Base-by-base conservation (phyloP, 1,140 invertebrate species). In the Campoletis sonorensis region DNA sequence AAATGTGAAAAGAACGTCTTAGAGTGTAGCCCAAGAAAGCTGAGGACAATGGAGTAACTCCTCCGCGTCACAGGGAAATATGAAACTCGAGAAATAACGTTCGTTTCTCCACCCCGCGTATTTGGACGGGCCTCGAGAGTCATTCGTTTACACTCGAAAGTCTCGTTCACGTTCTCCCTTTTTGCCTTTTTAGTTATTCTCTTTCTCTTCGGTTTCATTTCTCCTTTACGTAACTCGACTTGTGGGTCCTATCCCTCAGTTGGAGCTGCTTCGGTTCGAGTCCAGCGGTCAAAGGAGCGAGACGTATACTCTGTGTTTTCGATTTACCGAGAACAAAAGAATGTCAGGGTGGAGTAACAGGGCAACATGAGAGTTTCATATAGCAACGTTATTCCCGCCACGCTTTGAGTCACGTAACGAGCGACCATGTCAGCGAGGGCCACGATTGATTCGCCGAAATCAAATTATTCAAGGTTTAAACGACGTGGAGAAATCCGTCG, bases 31-130 rank as follows among this genome's bases (percentile, higher is more conserved):
- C 83, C 85, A 91, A 92, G 90, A 92, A 92, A 90, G 87, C 85
- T 85, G 90, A 92, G 90, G 89, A 91, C 90, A 92, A 91, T 91
- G 86, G 87, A 91, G 87, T 86, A 88, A 88, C 89, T 91, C 89
- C 90, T 92, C 91, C 88, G 88, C 84, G 86, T 91, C 87, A 90
- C 91, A 92, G 91, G 91, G 85, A 89, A 91, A 91, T 91, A 92
- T 92, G 90, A 92, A 81, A 64, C 77, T 80, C 77, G 79, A 91
- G 90, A 88, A 89, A 91, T 86, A 70, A 83, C 51, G 81, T 70
- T 79, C 71, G 82, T 85, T 80, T 68, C 30, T 49, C 71, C 73
- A 61, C 51, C 79, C 68, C 10, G 73, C 51, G 49, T 33, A 37
- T 70, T 70, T 33, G 27, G 61, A 70, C 15, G 37, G 27, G 23